A percentile compares a stretch with the other conserved stretches of the same genome.
phyloP scores from a whole-genome alignment of 2,113 vertebrate species.

The Chlamydotis undulata region DNA sequence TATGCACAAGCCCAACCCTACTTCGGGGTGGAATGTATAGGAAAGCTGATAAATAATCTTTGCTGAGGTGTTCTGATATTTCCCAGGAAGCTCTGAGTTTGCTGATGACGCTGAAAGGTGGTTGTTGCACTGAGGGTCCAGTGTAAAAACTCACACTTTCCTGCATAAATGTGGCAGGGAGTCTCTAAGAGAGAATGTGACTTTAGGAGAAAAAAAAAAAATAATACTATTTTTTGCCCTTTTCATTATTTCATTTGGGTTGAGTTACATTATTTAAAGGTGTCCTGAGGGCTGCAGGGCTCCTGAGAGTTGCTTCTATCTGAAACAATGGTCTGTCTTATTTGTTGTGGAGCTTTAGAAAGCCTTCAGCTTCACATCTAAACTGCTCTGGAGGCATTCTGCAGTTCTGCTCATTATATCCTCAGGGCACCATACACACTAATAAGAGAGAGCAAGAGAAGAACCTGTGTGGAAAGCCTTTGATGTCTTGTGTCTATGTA shows the following conservation, averaged over 20 bases:
- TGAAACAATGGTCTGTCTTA: not conserved
- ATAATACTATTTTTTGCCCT: not conserved
- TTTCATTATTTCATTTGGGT: not conserved
- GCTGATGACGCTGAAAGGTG: not conserved
- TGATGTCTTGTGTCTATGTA: not conserved
- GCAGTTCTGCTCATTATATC: not conserved
- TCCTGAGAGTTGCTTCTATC: not conserved
- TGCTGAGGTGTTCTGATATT: not conserved
- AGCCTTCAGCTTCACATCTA: not conserved
- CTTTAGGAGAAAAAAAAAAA: not conserved
- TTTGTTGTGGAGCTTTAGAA: not conserved
- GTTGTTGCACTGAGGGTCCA: not conserved
- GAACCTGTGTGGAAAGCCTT: not conserved
- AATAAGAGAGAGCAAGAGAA: slow-evolving; percentile 10
- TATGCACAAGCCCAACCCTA: not conserved
- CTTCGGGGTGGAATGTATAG: not conserved
- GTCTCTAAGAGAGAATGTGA: not conserved
- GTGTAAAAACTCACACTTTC: not conserved
- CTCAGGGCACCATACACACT: not conserved
- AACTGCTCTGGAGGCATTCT: not conserved
- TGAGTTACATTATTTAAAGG: not conserved
- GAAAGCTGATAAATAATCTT: not conserved
- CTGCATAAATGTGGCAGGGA: not conserved
- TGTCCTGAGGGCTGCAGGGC: not conserved
- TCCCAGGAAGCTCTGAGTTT: not conserved